phyloP scores from a whole-genome alignment of 2,888 invertebrate species.

The Biston betularia region DNA sequence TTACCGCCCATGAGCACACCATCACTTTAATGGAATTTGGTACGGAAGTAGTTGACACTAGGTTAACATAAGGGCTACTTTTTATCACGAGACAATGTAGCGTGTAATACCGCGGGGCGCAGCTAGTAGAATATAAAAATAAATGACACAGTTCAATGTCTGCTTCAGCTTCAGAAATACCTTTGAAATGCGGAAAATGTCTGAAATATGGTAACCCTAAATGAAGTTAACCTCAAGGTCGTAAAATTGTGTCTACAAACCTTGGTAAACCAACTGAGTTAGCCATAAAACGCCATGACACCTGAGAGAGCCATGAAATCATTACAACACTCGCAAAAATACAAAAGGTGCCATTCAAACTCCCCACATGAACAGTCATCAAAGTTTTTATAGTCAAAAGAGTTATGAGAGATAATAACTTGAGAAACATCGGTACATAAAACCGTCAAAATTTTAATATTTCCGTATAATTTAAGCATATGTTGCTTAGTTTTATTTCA shows the following conservation, averaged over 20 bases:
- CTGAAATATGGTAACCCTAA: too few species aligned
- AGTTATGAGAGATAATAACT: constrained; percentile 5
- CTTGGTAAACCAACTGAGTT: constrained; percentile 14
- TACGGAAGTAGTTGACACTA: too few species aligned
- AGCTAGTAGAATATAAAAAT: too few species aligned
- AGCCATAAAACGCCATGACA: constrained; percentile 21
- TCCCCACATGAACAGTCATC: not conserved
- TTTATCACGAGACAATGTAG: too few species aligned
- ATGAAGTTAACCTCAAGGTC: constrained; percentile 6
- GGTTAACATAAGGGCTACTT: too few species aligned
- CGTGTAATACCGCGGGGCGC: too few species aligned
- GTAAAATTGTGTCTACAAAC: constrained; percentile 9
- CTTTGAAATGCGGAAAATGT: too few species aligned
- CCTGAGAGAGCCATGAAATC: constrained; percentile 18
- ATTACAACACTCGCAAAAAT: constrained; percentile 7
- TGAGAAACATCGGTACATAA: not conserved
- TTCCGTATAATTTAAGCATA: not conserved
- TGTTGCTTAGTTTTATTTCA: too few species aligned
- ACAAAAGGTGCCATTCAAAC: constrained; percentile 11
- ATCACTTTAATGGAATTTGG: too few species aligned
- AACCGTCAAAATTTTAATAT: not conserved
- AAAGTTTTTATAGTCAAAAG: not conserved
- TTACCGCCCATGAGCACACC: too few species aligned
- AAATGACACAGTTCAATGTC: too few species aligned
- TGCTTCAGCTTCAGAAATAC: too few species aligned